Conservation (phyloP, 2,888 invertebrate genomes). For the Branchipolynoe longqiensis region DNA sequence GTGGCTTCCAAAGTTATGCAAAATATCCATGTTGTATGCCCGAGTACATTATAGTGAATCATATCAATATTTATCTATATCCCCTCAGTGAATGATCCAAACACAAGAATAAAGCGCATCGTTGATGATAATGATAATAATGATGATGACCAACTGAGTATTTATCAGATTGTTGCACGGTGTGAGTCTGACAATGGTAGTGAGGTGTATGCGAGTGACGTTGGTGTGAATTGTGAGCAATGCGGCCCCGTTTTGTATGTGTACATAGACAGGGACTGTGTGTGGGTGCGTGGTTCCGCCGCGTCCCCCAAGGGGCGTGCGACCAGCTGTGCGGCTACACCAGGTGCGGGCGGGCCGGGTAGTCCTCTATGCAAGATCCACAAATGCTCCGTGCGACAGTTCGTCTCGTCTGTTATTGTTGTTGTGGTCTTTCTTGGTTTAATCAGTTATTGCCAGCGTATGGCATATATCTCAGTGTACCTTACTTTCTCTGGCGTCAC, state of each 20-base stretch:
- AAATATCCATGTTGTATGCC: slow-evolving; percentile 46
- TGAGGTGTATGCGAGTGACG: slow-evolving; percentile 23
- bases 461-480: slow-evolving; percentile 30
- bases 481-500: slow-evolving; percentile 38
- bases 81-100: slow-evolving; percentile 35
- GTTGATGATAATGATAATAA: slow-evolving; percentile 36
- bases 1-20: slow-evolving; percentile 51
- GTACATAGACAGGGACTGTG: slow-evolving; percentile 31
- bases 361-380: slow-evolving; percentile 39
- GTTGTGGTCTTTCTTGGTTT: slow-evolving; percentile 44
- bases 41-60: slow-evolving; percentile 42
- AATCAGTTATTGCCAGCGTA: slow-evolving; percentile 34
- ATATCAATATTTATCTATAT: slow-evolving; percentile 47
- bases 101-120: background rate
- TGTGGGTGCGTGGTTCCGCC: too few species aligned
- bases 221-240: background rate
- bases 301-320: too few species aligned
- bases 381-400: slow-evolving; percentile 14
- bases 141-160: too few species aligned
- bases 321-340: slow-evolving; percentile 32
- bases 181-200: slow-evolving; percentile 22
- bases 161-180: slow-evolving; percentile 48
- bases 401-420: slow-evolving; percentile 55
- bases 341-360: background rate
- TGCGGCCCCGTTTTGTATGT: slow-evolving; percentile 30